phyloP scores from a whole-genome alignment of 2,888 invertebrate genomes.

The Athalia cordata region DNA sequence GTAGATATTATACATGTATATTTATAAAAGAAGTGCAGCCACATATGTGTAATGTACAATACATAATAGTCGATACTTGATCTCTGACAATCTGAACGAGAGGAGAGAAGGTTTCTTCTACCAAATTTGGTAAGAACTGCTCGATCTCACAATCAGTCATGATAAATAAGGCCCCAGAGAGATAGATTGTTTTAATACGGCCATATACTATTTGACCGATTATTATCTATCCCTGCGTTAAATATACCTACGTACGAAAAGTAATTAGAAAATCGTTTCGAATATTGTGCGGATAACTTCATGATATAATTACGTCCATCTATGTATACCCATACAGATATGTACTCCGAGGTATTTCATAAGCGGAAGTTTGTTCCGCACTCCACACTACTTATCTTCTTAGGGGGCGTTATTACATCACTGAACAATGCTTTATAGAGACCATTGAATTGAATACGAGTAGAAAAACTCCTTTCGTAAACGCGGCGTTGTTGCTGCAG shows the following conservation, averaged over 20 bases:
- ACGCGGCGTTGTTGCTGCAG: slow-evolving; percentile 18
- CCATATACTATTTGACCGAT: not conserved
- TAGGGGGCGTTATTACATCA: slow-evolving; percentile 29
- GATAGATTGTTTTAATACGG: not conserved
- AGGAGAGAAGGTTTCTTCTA: slow-evolving; percentile 31
- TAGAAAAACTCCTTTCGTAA: slow-evolving; percentile 43
- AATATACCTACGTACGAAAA: not conserved
- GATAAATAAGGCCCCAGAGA: slow-evolving; percentile 1
- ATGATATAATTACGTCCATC: too few relatives aligned
- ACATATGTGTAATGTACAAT: not conserved
- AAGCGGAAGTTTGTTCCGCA: slow-evolving; percentile 41
- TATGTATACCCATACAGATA: slow-evolving; percentile 5
- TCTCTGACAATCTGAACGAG: not conserved
- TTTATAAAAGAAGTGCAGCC: too few relatives aligned
- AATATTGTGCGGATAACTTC: too few relatives aligned
- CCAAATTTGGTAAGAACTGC: slow-evolving; percentile 38
- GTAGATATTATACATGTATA: too few relatives aligned
- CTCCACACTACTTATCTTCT: too few relatives aligned
- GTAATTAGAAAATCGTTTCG: not conserved
- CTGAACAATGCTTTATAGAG: slow-evolving; percentile 34
- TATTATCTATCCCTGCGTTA: not conserved
- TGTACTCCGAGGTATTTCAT: slow-evolving; percentile 29
- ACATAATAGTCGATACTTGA: not conserved
- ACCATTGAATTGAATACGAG: slow-evolving; percentile 42
- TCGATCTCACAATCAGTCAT: not conserved